phyloP scores from a whole-genome alignment of 2,113 vertebrate genomes.

The Elanus axillaris region DNA sequence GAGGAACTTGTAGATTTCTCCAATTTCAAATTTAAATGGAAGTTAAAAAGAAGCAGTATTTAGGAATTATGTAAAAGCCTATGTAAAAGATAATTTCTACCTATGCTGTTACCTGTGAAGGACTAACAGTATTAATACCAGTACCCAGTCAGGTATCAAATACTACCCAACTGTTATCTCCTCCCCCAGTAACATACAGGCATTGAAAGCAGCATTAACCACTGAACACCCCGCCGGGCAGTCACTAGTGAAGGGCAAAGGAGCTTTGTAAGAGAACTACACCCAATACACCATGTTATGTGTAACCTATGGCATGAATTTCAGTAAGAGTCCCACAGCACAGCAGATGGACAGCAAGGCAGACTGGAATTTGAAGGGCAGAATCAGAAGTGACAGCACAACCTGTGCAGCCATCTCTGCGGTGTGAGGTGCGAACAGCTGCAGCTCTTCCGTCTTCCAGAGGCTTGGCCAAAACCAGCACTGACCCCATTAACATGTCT shows the following conservation, averaged over 20 bases:
- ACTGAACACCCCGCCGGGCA: background rate
- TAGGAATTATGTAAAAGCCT: background rate
- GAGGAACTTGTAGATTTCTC: background rate
- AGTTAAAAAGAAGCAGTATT: background rate
- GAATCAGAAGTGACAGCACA: background rate
- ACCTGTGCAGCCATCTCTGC: background rate
- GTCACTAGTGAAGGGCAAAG: rapidly evolving
- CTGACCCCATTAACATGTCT: background rate
- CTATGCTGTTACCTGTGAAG: background rate
- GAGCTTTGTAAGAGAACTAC: background rate
- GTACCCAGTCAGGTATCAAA: background rate
- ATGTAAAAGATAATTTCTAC: background rate
- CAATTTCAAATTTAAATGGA: background rate
- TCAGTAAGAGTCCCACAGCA: background rate
- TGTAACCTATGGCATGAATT: background rate
- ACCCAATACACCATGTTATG: background rate
- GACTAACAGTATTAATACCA: background rate
- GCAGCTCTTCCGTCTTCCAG: background rate
- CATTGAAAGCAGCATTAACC: rapidly evolving
- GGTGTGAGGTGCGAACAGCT: background rate
- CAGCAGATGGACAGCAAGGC: background rate
- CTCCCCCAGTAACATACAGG: background rate
- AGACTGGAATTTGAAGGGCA: background rate
- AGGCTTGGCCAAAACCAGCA: background rate
- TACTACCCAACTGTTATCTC: background rate